A percentile compares a stretch with the other conserved stretches of the same genome.
phyloP scores from a whole-genome alignment of 2,113 vertebrate genomes.

The Percopsis transmontana region DNA sequence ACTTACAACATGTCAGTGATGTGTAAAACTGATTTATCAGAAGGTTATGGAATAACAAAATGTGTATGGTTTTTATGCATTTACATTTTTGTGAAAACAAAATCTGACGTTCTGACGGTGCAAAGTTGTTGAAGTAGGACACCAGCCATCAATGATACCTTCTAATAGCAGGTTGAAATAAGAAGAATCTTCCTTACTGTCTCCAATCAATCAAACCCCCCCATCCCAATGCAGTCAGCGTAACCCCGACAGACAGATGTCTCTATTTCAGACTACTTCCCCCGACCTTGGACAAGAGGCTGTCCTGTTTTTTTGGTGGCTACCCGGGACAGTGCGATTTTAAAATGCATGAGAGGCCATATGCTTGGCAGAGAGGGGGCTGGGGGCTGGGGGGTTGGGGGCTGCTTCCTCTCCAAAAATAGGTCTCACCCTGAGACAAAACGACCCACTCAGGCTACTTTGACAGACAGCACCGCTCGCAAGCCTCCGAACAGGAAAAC shows the following conservation, averaged over 20 bases:
- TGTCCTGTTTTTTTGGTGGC: constrained; percentile 50
- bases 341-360: constrained; percentile 73
- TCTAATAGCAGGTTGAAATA: no score
- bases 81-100: no score
- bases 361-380: constrained; percentile 31
- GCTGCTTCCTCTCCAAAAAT: constrained; percentile 57
- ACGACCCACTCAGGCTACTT: constrained; percentile 35
- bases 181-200: constrained; percentile 12
- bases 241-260: constrained; percentile 59
- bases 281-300: constrained; percentile 49
- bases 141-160: constrained; percentile 52
- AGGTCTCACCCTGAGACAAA: constrained; percentile 59
- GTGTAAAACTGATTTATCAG: no score
- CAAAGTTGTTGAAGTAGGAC: no score
- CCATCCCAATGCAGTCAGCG: constrained; percentile 22
- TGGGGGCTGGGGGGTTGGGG: constrained; percentile 14
- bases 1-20: no score
- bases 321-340: constrained; percentile 47
- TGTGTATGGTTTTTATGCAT: no score
- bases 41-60: no score
- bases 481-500: constrained; percentile 26
- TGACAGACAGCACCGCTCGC: constrained; percentile 14
- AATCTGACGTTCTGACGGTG: no score
- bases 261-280: constrained; percentile 55
- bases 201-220: constrained; percentile 1